Evolutionary conservation across 2,113 vertebrate genomes (phyloP).

Genomic region (Sturnira hondurensis): DNA sequence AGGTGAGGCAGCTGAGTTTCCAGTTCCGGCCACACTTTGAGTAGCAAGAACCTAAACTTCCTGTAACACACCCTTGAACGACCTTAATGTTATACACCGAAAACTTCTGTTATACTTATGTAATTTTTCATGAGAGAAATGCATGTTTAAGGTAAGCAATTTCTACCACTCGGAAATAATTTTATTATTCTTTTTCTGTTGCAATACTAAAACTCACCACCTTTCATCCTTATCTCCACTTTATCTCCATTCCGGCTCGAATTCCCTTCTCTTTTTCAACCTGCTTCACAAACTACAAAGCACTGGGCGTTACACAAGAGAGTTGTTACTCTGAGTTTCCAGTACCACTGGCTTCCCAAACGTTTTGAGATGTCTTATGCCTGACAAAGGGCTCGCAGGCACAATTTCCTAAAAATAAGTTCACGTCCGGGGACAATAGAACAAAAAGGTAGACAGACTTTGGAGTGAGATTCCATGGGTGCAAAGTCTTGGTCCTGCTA

Average conservation of each 20-base stretch:
- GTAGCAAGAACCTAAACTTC: neutral
- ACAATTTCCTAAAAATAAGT: conserved; percentile 49
- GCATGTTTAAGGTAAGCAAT: neutral
- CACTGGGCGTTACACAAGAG: neutral
- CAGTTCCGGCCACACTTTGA: neutral
- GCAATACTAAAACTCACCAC: neutral
- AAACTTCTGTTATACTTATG: neutral
- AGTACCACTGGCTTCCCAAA: neutral
- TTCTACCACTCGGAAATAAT: neutral
- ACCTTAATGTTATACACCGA: neutral
- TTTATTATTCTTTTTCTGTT: neutral
- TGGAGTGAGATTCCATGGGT: neutral
- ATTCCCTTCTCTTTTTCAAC: neutral
- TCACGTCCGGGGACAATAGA: neutral
- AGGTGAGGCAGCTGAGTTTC: neutral
- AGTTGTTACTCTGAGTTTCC: neutral
- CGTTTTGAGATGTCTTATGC: neutral
- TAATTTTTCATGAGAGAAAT: neutral
- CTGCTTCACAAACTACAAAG: neutral
- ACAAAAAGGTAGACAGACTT: neutral
- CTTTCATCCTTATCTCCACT: neutral
- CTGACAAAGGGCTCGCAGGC: neutral
- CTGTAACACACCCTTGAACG: neutral
- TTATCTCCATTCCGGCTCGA: neutral
- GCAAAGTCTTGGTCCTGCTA: neutral